Conservation (phyloP, 2,797 vertebrate genomes). For the Podarcis lilfordi region DNA sequence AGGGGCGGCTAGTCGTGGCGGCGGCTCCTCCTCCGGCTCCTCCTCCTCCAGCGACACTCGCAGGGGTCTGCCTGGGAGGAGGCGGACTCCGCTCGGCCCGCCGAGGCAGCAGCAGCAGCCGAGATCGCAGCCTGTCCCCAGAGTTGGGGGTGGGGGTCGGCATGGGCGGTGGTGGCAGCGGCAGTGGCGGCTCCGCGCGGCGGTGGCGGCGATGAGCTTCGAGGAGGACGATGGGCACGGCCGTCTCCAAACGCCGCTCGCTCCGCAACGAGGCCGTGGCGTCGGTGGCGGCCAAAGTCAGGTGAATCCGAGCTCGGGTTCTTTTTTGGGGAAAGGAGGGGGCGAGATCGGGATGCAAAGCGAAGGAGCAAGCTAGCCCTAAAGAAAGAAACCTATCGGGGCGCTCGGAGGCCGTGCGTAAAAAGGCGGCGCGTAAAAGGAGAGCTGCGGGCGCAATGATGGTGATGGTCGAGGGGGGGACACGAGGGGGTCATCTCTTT, state of each 20-base stretch:
- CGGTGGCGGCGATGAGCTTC: constrained; percentile 73
- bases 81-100: neutral
- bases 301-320: constrained; percentile 80
- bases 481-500: neutral
- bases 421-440: constrained; percentile 13
- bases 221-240: constrained; percentile 91
- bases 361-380: neutral
- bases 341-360: too few relatives aligned
- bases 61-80: neutral
- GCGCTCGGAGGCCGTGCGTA: neutral
- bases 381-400: neutral
- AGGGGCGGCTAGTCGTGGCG: neutral
- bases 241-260: constrained; percentile 93
- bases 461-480: neutral
- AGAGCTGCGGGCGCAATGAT: neutral
- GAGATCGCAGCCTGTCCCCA: neutral
- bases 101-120: neutral
- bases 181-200: constrained; percentile 65
- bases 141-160: neutral
- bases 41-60: neutral
- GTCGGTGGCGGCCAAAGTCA: constrained; percentile 94
- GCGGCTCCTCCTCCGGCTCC: neutral
- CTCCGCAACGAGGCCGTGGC: constrained; percentile 93
- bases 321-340: neutral
- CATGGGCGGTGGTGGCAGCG: neutral